Conservation (phyloP, 2,113 vertebrate genomes). For the Ornithorhynchus anatinus region DNA sequence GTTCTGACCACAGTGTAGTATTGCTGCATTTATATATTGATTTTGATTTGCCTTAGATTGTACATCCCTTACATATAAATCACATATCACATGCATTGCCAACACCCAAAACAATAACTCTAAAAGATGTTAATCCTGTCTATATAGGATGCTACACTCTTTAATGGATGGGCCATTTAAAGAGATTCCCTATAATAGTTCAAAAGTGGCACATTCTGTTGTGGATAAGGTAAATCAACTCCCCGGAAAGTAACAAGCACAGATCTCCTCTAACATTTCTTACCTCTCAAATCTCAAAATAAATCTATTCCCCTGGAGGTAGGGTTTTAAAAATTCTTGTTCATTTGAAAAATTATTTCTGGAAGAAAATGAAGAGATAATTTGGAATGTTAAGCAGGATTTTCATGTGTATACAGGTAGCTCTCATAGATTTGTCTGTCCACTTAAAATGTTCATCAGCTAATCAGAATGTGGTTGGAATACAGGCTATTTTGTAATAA, state of each 20-base stretch:
- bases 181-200: slow-evolving; percentile 16
- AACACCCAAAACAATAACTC: too few species aligned
- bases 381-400: slow-evolving; percentile 13
- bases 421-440: background rate
- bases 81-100: too few species aligned
- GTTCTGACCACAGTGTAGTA: too few species aligned
- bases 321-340: background rate
- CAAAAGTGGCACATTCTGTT: slow-evolving; percentile 1
- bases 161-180: too few species aligned
- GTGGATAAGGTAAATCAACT: background rate
- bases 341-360: background rate
- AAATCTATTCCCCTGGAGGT: background rate
- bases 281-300: slow-evolving; percentile 1
- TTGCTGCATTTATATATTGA: too few species aligned
- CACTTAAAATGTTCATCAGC: background rate
- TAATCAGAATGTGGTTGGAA: background rate
- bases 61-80: too few species aligned
- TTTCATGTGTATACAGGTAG: background rate
- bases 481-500: slow-evolving; percentile 5
- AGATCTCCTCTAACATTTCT: background rate
- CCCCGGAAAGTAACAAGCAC: background rate
- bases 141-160: too few species aligned
- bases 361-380: background rate
- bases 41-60: too few species aligned
- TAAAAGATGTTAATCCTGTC: too few species aligned